A percentile compares a stretch with the other conserved stretches of the same genome.
Evolutionary conservation across 2,113 vertebrate genomes (phyloP).

Genomic region (Neofelis nebulosa): DNA sequence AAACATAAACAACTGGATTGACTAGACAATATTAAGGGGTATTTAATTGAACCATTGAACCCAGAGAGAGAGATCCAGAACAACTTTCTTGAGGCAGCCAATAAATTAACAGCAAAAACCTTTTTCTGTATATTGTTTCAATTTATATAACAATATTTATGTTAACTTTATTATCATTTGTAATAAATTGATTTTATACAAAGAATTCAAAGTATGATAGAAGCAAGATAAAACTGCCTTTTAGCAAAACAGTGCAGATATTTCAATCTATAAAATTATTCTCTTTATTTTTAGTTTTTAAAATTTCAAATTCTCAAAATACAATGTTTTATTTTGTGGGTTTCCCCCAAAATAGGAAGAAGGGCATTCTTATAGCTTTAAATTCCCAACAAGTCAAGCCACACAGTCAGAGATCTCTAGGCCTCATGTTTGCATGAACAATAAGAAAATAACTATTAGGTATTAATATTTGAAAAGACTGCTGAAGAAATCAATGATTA

Average conservation of each 20-base stretch:
- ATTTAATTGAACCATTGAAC: background rate
- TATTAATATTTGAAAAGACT: slow-evolving; percentile 80
- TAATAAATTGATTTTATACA: background rate
- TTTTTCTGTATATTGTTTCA: background rate
- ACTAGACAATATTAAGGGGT: background rate
- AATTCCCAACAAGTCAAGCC: slow-evolving; percentile 65
- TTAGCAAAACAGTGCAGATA: background rate
- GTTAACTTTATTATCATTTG: background rate
- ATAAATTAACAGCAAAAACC: background rate
- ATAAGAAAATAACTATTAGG: slow-evolving; percentile 78
- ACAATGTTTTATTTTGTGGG: slow-evolving; percentile 76
- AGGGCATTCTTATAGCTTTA: slow-evolving; percentile 70
- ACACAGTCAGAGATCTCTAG: slow-evolving; percentile 66
- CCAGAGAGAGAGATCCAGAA: background rate
- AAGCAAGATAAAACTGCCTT: background rate
- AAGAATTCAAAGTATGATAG: background rate
- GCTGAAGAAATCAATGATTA: slow-evolving; percentile 79
- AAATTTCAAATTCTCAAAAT: slow-evolving; percentile 82
- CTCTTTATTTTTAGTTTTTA: slow-evolving; percentile 65
- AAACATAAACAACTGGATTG: background rate
- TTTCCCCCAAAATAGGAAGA: slow-evolving; percentile 70
- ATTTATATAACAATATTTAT: slow-evolving; percentile 9
- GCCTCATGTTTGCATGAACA: slow-evolving; percentile 78
- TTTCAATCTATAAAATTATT: slow-evolving; percentile 74
- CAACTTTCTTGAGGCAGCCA: background rate